Percentiles rank a stretch among this genome's conserved stretches.
Evolutionary conservation across 2,113 vertebrate genomes (phyloP).

Genomic region (Silurus asotus): DNA sequence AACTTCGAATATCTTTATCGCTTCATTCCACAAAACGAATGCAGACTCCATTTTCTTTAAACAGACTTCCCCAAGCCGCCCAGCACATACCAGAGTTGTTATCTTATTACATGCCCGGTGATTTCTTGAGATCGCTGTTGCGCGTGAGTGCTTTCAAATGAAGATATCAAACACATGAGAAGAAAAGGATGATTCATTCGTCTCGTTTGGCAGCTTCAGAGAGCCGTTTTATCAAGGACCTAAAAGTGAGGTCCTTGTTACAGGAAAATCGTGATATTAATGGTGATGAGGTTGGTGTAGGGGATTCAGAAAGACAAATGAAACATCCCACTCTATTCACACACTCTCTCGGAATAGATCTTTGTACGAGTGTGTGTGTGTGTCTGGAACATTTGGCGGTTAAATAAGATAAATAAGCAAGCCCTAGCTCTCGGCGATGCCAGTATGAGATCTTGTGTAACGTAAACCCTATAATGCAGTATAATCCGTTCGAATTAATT

Average conservation of each 20-base stretch:
- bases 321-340: neutral
- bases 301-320: neutral
- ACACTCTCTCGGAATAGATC: neutral
- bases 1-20: neutral
- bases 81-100: constrained; percentile 18
- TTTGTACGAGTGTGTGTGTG: neutral
- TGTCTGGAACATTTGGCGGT: neutral
- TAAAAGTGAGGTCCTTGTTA: neutral
- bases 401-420: neutral
- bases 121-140: constrained; percentile 2
- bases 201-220: neutral
- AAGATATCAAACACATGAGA: constrained; percentile 15
- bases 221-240: neutral
- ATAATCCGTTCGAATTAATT: neutral
- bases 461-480: too few relatives aligned
- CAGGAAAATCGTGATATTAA: neutral
- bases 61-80: constrained; percentile 6
- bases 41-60: neutral
- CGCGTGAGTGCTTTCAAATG: constrained; percentile 4
- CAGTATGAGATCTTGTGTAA: neutral
- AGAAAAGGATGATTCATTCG: constrained; percentile 4
- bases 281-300: neutral
- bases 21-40: neutral
- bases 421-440: neutral
- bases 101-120: constrained; percentile 23